phyloP scores from a whole-genome alignment of 2,797 vertebrate genomes.

The Sandelia bainsii region DNA sequence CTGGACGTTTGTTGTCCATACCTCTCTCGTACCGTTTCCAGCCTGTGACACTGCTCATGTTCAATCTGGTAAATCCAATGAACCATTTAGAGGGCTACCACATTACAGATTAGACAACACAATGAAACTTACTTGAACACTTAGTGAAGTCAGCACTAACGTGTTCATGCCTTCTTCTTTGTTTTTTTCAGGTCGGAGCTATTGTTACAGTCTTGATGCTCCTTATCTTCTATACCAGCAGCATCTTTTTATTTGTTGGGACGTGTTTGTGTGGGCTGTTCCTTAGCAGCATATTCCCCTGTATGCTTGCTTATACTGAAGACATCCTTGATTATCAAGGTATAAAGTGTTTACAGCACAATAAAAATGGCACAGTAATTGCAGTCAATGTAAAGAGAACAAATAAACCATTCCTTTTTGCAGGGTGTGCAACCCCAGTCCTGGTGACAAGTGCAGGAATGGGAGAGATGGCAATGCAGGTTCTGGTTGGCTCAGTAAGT shows the following conservation, averaged over 20 bases:
- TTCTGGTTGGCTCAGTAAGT: slow-evolving; percentile 94
- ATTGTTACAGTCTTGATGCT: slow-evolving; percentile 90
- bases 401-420: slow-evolving; percentile 40
- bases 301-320: slow-evolving; percentile 95
- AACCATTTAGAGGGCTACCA: not conserved
- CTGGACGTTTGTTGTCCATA: slow-evolving; percentile 94
- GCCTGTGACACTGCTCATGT: slow-evolving; percentile 90
- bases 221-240: slow-evolving; percentile 90
- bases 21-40: slow-evolving; percentile 91
- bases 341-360: slow-evolving; percentile 60
- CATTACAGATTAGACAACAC: not conserved
- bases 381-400: slow-evolving; percentile 1
- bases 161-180: slow-evolving; percentile 8
- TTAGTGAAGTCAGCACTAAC: not conserved
- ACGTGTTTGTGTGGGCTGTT: slow-evolving; percentile 93
- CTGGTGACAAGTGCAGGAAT: slow-evolving; percentile 94
- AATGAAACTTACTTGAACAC: not conserved
- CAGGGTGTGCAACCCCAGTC: slow-evolving; percentile 95
- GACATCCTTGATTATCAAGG: slow-evolving; percentile 95
- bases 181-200: slow-evolving; percentile 87
- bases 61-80: slow-evolving; percentile 89
- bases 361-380: not conserved
- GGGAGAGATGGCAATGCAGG: slow-evolving; percentile 96
- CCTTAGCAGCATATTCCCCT: slow-evolving; percentile 97
- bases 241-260: slow-evolving; percentile 90